Evolutionary conservation across 1,140 invertebrate genomes (phyloP), one percentile per base, ranked within the genome.

Genomic region (Bicyclus anynana): DNA sequence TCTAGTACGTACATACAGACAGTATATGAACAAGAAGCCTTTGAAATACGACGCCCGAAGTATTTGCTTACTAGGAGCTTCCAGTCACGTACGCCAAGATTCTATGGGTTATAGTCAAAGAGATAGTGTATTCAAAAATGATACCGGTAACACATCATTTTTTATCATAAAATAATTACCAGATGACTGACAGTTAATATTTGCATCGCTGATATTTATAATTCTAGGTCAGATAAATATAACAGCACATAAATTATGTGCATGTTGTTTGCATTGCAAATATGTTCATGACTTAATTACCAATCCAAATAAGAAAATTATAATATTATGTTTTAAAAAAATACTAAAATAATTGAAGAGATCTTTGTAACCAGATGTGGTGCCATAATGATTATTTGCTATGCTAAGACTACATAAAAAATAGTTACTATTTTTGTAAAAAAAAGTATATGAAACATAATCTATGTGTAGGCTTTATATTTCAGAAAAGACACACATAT

Each of bases 11-110:
- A 35, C 20, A 20, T 18, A 44, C 33, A 50, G 47, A 50, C 40
- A 58, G 29, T 26, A 44, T 40, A 55, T 14, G 18, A 62, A 55
- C 59, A 47, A 33, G 59, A 63, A 63, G 49, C 60, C 60, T 48
- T 58, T 58, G 60, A 53, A 63, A 63, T 53, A 27, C 38, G 47
- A 63, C 20, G 21, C 35, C 51, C 50, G 40, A 10, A 58, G 49
- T 53, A 51, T 56, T 62, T 56, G 47, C 42, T 44, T 44, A 12
- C 40, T 44, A 53, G 29, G 37, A 49, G 50, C 33, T 27, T 58
- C 33, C 35, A 48, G 55, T 53, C 60, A 63, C 60, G 60, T 63
- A 63, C 55, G 60, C 55, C 60, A 50, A 53, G 37, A 42, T 40
- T 56, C 48, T 48, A 50, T 44, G 42, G 47, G 47, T 40, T 33